A percentile compares a stretch with the other conserved stretches of the same genome.
These are phyloP conservation scores for Megalopta genalis DNA, from an alignment of 1,140 invertebrate genomes.

Conservation along the genomic window DNA sequence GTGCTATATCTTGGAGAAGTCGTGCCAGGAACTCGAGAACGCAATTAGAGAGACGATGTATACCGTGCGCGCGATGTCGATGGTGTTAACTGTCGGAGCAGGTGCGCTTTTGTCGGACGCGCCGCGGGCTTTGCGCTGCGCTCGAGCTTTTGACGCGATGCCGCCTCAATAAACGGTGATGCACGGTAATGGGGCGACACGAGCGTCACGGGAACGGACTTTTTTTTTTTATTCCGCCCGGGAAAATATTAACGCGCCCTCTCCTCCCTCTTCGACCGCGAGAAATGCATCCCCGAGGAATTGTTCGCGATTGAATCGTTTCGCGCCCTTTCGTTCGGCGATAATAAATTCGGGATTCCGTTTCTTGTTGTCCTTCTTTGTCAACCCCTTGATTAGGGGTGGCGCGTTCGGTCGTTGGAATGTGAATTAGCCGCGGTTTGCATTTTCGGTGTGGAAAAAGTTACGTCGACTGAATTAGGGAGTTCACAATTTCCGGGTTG, in stretches of 20 bases:
- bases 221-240: background rate
- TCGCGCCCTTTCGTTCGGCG: too few relatives aligned
- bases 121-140: constrained; percentile 10
- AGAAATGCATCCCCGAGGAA: background rate
- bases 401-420: too few relatives aligned
- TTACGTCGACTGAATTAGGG: too few relatives aligned
- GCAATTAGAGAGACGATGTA: constrained; percentile 66
- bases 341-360: too few relatives aligned
- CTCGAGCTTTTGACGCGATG: constrained; percentile 40
- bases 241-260: constrained; percentile 1
- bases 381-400: too few relatives aligned
- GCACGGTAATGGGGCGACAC: constrained; percentile 17
- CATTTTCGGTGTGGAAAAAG: too few relatives aligned
- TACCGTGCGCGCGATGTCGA: constrained; percentile 47
- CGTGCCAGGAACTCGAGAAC: constrained; percentile 64
- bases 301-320: too few relatives aligned
- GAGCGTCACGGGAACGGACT: background rate
- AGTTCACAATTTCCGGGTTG: too few relatives aligned
- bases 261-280: too few relatives aligned
- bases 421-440: too few relatives aligned
- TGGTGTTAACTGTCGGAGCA: constrained; percentile 62
- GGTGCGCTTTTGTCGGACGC: constrained; percentile 55
- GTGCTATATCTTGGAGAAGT: constrained; percentile 56
- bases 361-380: too few relatives aligned
- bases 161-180: constrained; percentile 39